Evolutionary conservation across 2,888 invertebrate genomes (phyloP), one percentile per base, ranked within the genome.

Genomic region (Amphimallon solstitiale): DNA sequence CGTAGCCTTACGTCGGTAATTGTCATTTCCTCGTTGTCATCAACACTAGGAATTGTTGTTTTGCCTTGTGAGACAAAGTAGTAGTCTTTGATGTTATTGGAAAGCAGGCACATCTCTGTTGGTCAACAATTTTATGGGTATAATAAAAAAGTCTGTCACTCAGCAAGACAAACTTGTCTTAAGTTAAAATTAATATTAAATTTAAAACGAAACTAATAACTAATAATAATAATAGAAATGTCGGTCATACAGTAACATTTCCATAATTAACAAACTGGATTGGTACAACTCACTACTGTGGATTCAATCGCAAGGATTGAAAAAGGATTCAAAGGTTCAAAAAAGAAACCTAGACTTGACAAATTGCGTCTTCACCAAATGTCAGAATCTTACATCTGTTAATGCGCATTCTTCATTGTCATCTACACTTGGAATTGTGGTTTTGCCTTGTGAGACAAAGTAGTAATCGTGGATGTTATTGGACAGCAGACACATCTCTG

Each of bases 401-500:
- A 94, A 86, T 72, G 71, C 49, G 87, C 91, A 92, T 90, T 98
- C 98, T 85, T 97, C 97, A 79, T 89, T 90, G 85, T 98, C 98
- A 87, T 98, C 97, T 78, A 98, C 92, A 84, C 90, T 91, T 81
- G 98, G 96, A 83, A 99, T 97, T 79, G 92, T 92, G 82, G 91
- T 90, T 89, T 97, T 97, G 88, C 98, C 98, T 90, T 98, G 98
- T 79, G 97, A 88, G 81, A 97, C 94, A 90, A 92, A 96, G 88
- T 88, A 85, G 89, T 98, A 98, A 86, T 95, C 93, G 87, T 91
- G 87, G 87, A 97, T 90, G 88, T 97, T 91, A 84, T 95, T 89
- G 79, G 90, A 90, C 82, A 97, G 90, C 78, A 88, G 80, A 87
- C 94, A 92, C 81, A 85, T 88, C 0, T 89, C 96, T 96, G 74